Evolutionary conservation across 64 coral and sea anemone species (phyloP).

Genomic region (Trachythela sp.): DNA sequence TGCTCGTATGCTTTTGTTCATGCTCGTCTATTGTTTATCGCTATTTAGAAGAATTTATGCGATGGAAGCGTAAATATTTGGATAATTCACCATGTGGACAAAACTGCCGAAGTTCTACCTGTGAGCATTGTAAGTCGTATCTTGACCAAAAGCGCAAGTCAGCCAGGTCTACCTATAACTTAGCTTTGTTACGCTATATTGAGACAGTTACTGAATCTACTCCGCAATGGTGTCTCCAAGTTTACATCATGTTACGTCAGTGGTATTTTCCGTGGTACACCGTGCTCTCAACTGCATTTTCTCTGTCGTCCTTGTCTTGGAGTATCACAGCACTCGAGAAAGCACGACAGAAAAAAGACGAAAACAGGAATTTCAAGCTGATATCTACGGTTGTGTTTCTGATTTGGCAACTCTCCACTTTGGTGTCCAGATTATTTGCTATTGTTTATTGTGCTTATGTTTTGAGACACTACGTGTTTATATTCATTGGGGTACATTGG

Average conservation of each 20-base stretch:
- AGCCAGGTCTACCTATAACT: background rate
- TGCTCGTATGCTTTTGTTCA: background rate
- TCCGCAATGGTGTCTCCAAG: background rate
- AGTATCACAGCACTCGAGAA: background rate
- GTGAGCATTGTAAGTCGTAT: background rate
- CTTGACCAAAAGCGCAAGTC: background rate
- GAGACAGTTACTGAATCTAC: background rate
- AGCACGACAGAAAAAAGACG: background rate
- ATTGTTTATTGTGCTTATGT: no score
- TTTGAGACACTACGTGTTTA: no score
- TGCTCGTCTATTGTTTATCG: background rate
- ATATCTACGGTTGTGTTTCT: background rate
- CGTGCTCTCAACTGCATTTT: background rate
- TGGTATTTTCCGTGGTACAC: background rate
- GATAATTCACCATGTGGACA: background rate
- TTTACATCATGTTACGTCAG: background rate
- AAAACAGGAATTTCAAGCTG: background rate
- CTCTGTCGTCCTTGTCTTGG: background rate
- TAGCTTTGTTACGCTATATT: background rate
- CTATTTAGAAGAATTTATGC: background rate
- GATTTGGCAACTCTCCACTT: no score
- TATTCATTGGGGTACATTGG: no score
- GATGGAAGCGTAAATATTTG: background rate
- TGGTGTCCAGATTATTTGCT: no score
- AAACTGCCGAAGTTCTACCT: background rate